Percentiles rank a stretch among this genome's conserved stretches.
phyloP scores from a whole-genome alignment of 1,140 invertebrate species.

The Cotesia chilonis region DNA sequence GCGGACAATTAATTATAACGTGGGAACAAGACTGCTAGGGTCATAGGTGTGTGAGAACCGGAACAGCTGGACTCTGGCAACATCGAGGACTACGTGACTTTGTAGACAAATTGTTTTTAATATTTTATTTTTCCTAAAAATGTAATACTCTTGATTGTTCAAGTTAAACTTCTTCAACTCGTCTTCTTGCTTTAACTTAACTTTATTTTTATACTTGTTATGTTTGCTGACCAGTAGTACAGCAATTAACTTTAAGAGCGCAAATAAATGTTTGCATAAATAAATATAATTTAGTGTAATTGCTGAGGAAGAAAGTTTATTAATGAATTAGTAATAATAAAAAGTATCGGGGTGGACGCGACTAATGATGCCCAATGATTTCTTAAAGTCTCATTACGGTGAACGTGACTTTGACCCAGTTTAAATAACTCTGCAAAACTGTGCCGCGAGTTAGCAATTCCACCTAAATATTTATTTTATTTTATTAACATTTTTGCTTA shows the following conservation, averaged over 20 bases:
- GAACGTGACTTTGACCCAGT: conserved; percentile 66
- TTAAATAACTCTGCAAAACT: conserved; percentile 43
- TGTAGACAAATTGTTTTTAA: conserved; percentile 48
- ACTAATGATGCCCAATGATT: conserved; percentile 49
- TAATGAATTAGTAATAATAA: too few relatives aligned
- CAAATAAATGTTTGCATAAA: conserved; percentile 1
- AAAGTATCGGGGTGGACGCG: background rate
- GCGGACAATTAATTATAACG: conserved; percentile 53
- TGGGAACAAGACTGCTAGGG: conserved; percentile 53
- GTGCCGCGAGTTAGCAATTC: conserved; percentile 41
- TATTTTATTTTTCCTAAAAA: background rate
- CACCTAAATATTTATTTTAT: conserved; percentile 26
- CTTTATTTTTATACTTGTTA: too few relatives aligned
- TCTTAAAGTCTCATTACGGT: conserved; percentile 55
- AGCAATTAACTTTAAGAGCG: too few relatives aligned
- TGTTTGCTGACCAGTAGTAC: too few relatives aligned
- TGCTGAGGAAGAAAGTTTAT: too few relatives aligned
- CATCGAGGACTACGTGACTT: conserved; percentile 50
- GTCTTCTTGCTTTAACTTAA: too few relatives aligned
- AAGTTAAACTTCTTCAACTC: too few relatives aligned
- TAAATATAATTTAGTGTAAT: conserved; percentile 4
- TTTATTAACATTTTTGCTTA: too few relatives aligned
- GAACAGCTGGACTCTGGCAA: conserved; percentile 49
- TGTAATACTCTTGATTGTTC: too few relatives aligned
- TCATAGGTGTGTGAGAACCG: conserved; percentile 60